These are phyloP conservation scores for Eristalis intricaria DNA, from an alignment of 2,888 invertebrate species.

Conservation along the genomic window DNA sequence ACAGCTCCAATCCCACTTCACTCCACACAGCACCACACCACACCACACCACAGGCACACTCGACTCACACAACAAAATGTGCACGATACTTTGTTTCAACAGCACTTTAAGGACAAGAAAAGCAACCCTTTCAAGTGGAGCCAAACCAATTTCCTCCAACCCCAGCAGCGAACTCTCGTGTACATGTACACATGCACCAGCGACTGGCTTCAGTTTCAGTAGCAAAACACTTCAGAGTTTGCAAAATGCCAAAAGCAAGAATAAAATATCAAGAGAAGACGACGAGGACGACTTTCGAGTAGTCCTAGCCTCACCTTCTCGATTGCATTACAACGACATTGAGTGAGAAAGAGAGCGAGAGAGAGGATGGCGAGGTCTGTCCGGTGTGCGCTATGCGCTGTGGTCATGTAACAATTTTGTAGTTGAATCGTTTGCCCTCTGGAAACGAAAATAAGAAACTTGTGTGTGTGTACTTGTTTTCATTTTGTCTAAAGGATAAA, in stretches of 20 bases:
- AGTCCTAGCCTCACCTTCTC: slow-evolving; percentile 22
- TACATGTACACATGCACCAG: not conserved
- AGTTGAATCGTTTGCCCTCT: slow-evolving; percentile 40
- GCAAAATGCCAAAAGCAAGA: not conserved
- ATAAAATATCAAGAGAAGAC: slow-evolving; percentile 5
- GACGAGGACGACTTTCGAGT: not conserved
- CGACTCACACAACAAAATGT: not conserved
- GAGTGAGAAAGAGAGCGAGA: too few species aligned
- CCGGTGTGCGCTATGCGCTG: not conserved
- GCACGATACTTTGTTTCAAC: not conserved
- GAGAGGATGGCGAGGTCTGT: not conserved
- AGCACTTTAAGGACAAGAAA: not conserved
- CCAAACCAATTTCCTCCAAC: not conserved
- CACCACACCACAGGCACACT: too few species aligned
- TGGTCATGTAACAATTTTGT: slow-evolving; percentile 40
- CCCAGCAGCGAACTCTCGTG: too few species aligned
- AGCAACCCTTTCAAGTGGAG: not conserved
- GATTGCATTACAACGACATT: slow-evolving; percentile 21
- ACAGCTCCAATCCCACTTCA: not conserved
- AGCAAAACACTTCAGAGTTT: not conserved
- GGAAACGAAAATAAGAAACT: slow-evolving; percentile 44
- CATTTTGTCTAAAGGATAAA: slow-evolving; percentile 29
- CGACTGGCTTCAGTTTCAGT: not conserved
- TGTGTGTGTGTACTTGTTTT: slow-evolving; percentile 9
- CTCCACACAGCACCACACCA: not conserved